A percentile compares a stretch with the other conserved stretches of the same genome.
Conservation (phyloP, 1,140 invertebrate species). For the Latrodectus geometricus region DNA sequence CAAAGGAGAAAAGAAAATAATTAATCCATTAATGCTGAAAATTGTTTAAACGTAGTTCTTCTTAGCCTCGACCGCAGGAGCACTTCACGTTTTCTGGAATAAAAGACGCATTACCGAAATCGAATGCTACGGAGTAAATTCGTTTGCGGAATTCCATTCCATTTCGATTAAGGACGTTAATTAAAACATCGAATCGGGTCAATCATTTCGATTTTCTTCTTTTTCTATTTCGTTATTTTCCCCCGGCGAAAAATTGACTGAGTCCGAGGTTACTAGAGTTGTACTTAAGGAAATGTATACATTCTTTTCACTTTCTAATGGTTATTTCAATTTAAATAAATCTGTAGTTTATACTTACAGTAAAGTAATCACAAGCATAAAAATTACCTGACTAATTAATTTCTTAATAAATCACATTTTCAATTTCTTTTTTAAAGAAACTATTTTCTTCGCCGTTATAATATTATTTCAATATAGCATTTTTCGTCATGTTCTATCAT, state of each 20-base stretch:
- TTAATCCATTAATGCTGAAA: slow-evolving; percentile 7
- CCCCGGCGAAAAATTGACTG: background rate
- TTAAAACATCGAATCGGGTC: slow-evolving; percentile 37
- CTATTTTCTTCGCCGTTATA: too few relatives aligned
- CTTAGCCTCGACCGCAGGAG: background rate
- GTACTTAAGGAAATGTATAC: too few relatives aligned
- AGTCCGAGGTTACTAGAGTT: background rate
- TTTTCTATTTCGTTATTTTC: background rate
- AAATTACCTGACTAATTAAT: too few relatives aligned
- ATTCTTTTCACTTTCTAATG: too few relatives aligned
- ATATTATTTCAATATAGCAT: too few relatives aligned
- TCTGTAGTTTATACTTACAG: too few relatives aligned
- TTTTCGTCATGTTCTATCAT: too few relatives aligned
- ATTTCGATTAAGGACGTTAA: slow-evolving; percentile 38
- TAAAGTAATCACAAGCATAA: too few relatives aligned
- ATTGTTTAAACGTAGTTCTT: background rate
- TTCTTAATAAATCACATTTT: too few relatives aligned
- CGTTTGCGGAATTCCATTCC: slow-evolving; percentile 36
- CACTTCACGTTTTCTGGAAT: slow-evolving; percentile 10
- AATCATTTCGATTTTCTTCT: slow-evolving; percentile 4
- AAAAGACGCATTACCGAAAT: slow-evolving; percentile 8
- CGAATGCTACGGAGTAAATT: slow-evolving; percentile 18
- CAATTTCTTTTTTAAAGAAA: too few relatives aligned
- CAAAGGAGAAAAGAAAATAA: background rate
- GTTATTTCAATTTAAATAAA: too few relatives aligned